Evolutionary conservation across 2,113 vertebrate genomes (phyloP), one percentile per base, ranked within the genome.

Genomic region (Ahaetulla prasina): DNA sequence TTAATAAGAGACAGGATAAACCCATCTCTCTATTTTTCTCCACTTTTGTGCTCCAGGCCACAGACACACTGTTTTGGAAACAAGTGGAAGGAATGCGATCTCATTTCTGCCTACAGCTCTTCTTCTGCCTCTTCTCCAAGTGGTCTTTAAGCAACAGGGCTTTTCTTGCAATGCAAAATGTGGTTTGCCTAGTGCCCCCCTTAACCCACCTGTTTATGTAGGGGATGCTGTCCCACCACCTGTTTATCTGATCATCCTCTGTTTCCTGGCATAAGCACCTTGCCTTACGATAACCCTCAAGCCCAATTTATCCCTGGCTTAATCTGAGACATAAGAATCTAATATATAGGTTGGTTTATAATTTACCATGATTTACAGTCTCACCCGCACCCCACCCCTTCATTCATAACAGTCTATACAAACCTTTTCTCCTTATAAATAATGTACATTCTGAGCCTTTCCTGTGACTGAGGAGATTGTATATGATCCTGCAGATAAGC

Each of bases 401-500:
- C 27, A 10, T 89, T 52, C 47, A 85, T 50, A n/a, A 57, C 43
- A 89, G 47, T 9, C 8, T 12, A 50, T 90, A 63, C 50, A 52
- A 25, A 25, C 49, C 35, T 49, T 45, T 45, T 86, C 54, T 50
- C 22, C 85, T 92, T 85, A 63, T 80, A 86, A 63, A 90, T 43
- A 60, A 60, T 60, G 39, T 86, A 85, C n/a, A 63, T 92, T 63
- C 23, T 84, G 45, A 30, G 22, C 74, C 57, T 52, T 92, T 92
- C 92, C 92, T 90, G 88, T 90, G 88, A 90, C 63, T 90, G 80
- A 90, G 80, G 89, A 90, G 45, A 85, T 60, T n/a, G 54, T 27
- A 50, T 49, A 52, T 52, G 88, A 90, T 86, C 35, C 45, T 63
- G 52, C 2, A 92, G 92, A 92, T 92, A 89, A 92, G 87, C 63